Conservation (phyloP, 2,113 vertebrate genomes). For the Aleadryas rufinucha region DNA sequence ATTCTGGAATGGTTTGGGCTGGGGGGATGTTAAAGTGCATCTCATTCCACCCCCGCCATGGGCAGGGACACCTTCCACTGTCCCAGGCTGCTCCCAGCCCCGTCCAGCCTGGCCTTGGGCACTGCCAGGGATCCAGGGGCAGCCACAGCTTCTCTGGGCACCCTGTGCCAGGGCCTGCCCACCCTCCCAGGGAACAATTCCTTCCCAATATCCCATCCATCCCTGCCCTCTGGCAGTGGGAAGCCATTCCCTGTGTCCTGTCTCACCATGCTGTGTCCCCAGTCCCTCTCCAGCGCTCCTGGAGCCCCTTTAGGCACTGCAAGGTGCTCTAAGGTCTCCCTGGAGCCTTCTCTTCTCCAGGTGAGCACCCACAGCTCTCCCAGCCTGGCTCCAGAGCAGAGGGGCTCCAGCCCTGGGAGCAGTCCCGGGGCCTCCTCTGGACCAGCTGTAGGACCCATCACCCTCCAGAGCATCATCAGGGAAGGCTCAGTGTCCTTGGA, state of each 20-base stretch:
- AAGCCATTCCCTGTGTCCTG: neutral
- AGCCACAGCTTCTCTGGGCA: neutral
- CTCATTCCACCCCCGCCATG: neutral
- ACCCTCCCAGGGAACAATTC: neutral
- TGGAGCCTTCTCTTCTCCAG: neutral
- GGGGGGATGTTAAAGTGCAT: neutral
- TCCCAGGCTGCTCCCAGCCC: neutral
- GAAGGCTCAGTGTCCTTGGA: neutral
- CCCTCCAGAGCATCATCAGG: neutral
- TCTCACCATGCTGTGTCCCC: neutral
- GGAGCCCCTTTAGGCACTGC: accelerated
- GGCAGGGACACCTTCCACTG: neutral
- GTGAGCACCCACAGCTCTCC: neutral
- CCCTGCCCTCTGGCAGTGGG: neutral
- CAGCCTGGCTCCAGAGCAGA: neutral
- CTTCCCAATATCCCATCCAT: accelerated
- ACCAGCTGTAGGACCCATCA: neutral
- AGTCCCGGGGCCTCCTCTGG: accelerated
- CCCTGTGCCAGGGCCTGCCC: neutral
- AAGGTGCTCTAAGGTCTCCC: neutral
- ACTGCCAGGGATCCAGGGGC: neutral
- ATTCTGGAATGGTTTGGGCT: neutral
- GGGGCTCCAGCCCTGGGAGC: neutral
- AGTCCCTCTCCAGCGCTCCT: neutral
- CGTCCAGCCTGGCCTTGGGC: neutral